Base-by-base conservation (phyloP, 2,888 invertebrate genomes). In the Lasius fuliginosus region DNA sequence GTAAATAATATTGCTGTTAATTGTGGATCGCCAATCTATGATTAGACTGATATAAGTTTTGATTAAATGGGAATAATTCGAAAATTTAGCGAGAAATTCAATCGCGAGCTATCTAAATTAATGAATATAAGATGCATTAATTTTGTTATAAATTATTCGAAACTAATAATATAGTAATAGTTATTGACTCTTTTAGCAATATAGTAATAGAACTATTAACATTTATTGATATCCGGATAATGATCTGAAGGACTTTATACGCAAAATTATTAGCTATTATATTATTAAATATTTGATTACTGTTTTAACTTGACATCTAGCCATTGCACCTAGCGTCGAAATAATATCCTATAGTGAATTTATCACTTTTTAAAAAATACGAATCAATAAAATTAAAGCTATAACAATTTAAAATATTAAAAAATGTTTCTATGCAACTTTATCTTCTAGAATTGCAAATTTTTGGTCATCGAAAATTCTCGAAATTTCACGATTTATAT, bases 11-110 rank as follows among this genome's bases (percentile, higher is more conserved):
- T 40, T 60, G 73, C 30, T 58, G 23, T 15, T 23, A 73, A 40
- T 27, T 60, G 40, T 42, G 58, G 73, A 74, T 42, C 27, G n/a
- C 30, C 58, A 74, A 73, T 42, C 53, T 53, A 33, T 53, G 8
- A 69, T 69, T 53, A 53, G 30, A 69, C n/a, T 33, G n/a, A 53
- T 33, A 58, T 58, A 73, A 74, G 42, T 60, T 58, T 74, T 58
- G 40, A 58, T 11, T 30, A 74, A 40, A n/a, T 60, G n/a, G 12
- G 18, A 74, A 74, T 18, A 42, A 60, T 60, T 27, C n/a, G 60
- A 42, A 58, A 58, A 42, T 60, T 74, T 60, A 60, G 6, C 40
- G 27, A 58, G 6, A 30, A 30, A 27, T 27, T 73, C 18, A 23
- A 33, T 71, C 33, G 33, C 15, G 1, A 58, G 12, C n/a, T 60